phyloP scores from a whole-genome alignment of 2,113 vertebrate species.

The Phrynocephalus versicolor region DNA sequence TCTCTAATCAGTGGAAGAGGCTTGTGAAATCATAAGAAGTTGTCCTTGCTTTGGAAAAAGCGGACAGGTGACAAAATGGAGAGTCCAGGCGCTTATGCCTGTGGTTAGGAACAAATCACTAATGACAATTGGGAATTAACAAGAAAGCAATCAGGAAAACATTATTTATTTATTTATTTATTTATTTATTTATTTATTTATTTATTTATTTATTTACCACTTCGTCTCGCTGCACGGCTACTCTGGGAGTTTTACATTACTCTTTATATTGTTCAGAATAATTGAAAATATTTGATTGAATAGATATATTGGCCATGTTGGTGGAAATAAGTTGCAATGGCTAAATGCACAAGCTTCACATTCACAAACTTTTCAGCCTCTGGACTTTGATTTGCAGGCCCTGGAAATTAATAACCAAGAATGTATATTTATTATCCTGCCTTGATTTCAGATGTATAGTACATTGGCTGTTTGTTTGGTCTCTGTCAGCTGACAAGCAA shows the following conservation, averaged over 20 bases:
- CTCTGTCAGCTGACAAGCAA: not conserved
- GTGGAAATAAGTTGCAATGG: not conserved
- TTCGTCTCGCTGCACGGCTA: too few species aligned
- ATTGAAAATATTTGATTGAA: not conserved
- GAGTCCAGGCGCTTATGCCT: slow-evolving; percentile 4
- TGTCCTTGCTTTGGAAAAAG: slow-evolving; percentile 6
- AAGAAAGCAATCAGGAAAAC: not conserved
- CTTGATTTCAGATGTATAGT: not conserved
- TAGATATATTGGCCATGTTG: not conserved
- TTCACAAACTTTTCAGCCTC: not conserved
- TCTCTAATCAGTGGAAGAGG: slow-evolving; percentile 13
- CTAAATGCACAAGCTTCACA: not conserved
- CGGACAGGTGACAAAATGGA: not conserved
- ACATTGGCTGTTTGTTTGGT: not conserved
- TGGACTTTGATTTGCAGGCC: not conserved
- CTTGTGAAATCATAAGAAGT: slow-evolving; percentile 25
- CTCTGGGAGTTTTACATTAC: too few species aligned
- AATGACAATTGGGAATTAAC: not conserved
- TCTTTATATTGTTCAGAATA: not conserved
- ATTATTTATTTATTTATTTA: too few species aligned
- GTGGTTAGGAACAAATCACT: not conserved
- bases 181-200: too few species aligned
- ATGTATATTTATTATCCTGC: not conserved
- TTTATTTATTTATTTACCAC: too few species aligned
- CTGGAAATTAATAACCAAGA: not conserved